Conservation (phyloP, 1,140 invertebrate species). For the Bombyx mandarina region DNA sequence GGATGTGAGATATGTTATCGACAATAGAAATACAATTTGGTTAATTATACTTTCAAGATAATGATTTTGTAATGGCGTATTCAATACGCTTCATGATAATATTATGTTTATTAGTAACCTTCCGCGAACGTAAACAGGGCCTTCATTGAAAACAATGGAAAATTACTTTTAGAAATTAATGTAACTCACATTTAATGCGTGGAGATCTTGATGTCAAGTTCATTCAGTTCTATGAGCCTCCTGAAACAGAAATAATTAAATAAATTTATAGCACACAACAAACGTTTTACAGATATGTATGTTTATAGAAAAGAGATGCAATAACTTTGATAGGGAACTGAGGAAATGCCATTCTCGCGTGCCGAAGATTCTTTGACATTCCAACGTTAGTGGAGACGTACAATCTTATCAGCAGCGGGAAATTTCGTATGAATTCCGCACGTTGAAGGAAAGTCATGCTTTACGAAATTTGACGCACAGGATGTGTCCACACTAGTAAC, state of each 20-base stretch:
- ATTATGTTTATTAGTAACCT: no score
- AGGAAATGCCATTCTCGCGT: conserved; percentile 22
- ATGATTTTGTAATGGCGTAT: no score
- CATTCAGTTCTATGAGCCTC: conserved; percentile 52
- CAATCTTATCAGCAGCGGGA: conserved; percentile 31
- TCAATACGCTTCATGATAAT: no score
- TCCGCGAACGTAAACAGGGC: no score
- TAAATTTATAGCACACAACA: background rate
- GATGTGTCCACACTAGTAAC: conserved; percentile 27
- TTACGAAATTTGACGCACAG: conserved; percentile 31
- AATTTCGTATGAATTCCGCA: conserved; percentile 42
- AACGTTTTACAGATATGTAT: conserved; percentile 30
- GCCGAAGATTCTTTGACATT: conserved; percentile 25
- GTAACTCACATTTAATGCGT: conserved; percentile 54
- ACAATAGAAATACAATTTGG: conserved; percentile 13
- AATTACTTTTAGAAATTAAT: background rate
- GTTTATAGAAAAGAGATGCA: conserved; percentile 13
- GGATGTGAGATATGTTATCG: conserved; percentile 21
- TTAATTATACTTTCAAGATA: no score
- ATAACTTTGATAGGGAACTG: background rate
- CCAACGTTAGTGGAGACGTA: conserved; percentile 25
- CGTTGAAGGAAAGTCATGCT: conserved; percentile 38
- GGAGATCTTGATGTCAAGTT: conserved; percentile 44
- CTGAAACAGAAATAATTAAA: conserved; percentile 36
- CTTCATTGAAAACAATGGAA: no score